Evolutionary conservation across 30 jellyfish, hydroid and myxozoan species (phyloP).

Genomic region (Pseudorhiza aurosa): DNA sequence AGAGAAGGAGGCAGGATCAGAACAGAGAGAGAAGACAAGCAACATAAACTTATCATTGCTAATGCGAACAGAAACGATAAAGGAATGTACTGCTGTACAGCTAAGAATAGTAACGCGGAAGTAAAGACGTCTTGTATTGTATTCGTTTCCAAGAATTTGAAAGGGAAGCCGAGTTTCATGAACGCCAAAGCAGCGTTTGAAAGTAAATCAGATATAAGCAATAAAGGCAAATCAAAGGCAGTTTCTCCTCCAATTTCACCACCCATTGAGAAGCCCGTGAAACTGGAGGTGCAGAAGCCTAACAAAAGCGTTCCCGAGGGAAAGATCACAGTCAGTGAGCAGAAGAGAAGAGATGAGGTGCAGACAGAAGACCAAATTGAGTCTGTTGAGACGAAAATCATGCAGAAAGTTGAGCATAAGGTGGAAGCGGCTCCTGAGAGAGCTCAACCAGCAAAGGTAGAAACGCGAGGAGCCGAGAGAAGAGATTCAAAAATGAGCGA

Average conservation of each 20-base stretch:
- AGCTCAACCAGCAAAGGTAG: constrained; percentile 1
- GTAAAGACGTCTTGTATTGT: constrained; percentile 60
- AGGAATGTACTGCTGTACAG: constrained; percentile 77
- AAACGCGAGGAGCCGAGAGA: not conserved
- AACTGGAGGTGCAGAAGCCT: not conserved
- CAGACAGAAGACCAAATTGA: not conserved
- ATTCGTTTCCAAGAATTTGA: constrained; percentile 31
- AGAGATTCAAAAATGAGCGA: constrained; percentile 28
- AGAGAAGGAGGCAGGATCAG: constrained; percentile 51
- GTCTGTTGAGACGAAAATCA: not conserved
- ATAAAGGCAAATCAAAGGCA: not conserved
- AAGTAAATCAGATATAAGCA: constrained; percentile 9
- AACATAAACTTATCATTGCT: constrained; percentile 26
- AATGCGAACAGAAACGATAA: constrained; percentile 51
- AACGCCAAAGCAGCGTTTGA: constrained; percentile 62
- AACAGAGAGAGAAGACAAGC: constrained; percentile 29
- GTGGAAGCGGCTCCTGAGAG: constrained; percentile 10
- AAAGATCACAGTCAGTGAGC: not conserved
- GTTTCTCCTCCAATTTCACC: constrained; percentile 28
- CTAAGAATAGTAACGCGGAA: constrained; percentile 76
- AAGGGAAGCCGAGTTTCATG: constrained; percentile 37
- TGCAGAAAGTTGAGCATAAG: constrained; percentile 6
- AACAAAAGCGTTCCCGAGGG: not conserved
- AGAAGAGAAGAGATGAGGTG: constrained; percentile 11
- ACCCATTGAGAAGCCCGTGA: not conserved